Evolutionary conservation across 2,888 invertebrate species (phyloP).

Genomic region (Zonitis immaculata): DNA sequence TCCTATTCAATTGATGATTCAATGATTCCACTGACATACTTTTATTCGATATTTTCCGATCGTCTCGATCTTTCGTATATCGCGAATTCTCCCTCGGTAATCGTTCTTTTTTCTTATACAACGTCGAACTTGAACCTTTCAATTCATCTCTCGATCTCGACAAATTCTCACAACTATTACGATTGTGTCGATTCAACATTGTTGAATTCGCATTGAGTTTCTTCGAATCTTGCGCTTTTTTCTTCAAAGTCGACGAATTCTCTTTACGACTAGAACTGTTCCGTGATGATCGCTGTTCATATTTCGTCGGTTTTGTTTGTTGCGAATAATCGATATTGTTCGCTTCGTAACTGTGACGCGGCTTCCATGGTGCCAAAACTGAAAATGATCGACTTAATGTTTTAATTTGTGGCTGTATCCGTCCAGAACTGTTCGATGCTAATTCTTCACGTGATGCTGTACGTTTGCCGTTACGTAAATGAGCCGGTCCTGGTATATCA

Average conservation of each 20-base stretch:
- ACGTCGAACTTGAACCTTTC: conserved; percentile 40
- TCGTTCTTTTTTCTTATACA: conserved; percentile 46
- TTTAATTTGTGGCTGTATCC: conserved; percentile 59
- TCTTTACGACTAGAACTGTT: conserved; percentile 42
- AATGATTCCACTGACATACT: conserved; percentile 62
- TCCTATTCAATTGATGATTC: conserved; percentile 43
- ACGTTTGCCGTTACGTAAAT: conserved; percentile 53
- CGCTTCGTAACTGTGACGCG: conserved; percentile 66
- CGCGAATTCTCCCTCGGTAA: conserved; percentile 50
- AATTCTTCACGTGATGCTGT: conserved; percentile 72
- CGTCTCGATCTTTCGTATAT: conserved; percentile 41
- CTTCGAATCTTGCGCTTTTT: conserved; percentile 52
- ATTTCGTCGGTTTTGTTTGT: conserved; percentile 49
- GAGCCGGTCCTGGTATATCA: conserved; percentile 72
- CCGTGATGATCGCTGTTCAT: conserved; percentile 40
- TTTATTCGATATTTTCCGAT: conserved; percentile 47
- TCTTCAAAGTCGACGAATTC: conserved; percentile 43
- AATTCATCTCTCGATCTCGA: conserved; percentile 41
- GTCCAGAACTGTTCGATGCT: conserved; percentile 59
- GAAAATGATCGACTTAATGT: conserved; percentile 77
- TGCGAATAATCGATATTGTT: conserved; percentile 78
- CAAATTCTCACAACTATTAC: conserved; percentile 46
- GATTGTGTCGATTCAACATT: conserved; percentile 49
- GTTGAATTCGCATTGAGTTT: conserved; percentile 43
- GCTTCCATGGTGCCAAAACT: conserved; percentile 80